Evolutionary conservation across 1,140 invertebrate species (phyloP).

Genomic region (Polyergus mexicanus): DNA sequence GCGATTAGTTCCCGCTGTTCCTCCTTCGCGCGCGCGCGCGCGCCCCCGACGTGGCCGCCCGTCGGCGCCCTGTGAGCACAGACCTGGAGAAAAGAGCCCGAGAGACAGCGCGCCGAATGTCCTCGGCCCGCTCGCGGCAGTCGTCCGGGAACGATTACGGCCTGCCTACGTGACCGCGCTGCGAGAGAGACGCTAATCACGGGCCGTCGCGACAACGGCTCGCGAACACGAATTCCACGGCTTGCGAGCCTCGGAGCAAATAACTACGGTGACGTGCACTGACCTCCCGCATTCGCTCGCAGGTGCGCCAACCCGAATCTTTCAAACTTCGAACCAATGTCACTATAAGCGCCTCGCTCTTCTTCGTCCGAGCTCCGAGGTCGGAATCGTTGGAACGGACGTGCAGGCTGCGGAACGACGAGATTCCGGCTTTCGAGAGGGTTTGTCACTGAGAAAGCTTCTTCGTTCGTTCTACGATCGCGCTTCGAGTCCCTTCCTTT

Average conservation of each 20-base stretch:
- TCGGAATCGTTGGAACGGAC: too few species aligned
- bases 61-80: constrained; percentile 12
- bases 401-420: too few species aligned
- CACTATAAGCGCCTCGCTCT: constrained; percentile 14
- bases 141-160: not conserved
- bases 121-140: constrained; percentile 30
- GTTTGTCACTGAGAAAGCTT: not conserved
- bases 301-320: constrained; percentile 49
- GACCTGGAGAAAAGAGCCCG: not conserved
- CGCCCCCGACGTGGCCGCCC: constrained; percentile 34
- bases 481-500: not conserved
- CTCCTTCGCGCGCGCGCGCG: constrained; percentile 25
- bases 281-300: constrained; percentile 78
- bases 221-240: constrained; percentile 70
- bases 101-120: constrained; percentile 59
- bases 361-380: too few species aligned
- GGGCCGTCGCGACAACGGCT: constrained; percentile 2
- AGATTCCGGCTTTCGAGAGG: too few species aligned
- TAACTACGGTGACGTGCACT: constrained; percentile 84
- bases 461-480: not conserved
- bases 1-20: constrained; percentile 23
- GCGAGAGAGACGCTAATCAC: constrained; percentile 18
- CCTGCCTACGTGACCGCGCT: not conserved
- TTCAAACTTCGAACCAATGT: constrained; percentile 14
- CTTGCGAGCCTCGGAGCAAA: constrained; percentile 72